Evolutionary conservation across 1,140 invertebrate genomes (phyloP).

Genomic region (Lysiphlebus fabarum): DNA sequence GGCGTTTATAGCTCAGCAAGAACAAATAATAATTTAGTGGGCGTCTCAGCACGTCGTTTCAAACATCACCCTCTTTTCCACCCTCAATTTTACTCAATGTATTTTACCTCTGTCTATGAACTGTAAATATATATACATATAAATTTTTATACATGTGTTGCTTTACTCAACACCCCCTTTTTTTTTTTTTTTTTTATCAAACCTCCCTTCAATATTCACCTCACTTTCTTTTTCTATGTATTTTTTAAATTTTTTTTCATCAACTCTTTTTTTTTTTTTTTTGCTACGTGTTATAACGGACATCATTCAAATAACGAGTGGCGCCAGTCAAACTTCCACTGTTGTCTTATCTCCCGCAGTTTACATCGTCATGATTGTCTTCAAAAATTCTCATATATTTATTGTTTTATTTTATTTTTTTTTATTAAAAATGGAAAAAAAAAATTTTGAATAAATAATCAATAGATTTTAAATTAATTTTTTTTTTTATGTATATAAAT

Average conservation of each 20-base stretch:
- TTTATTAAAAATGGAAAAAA: no score
- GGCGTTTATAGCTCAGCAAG: conserved; percentile 47
- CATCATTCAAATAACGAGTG: conserved; percentile 42
- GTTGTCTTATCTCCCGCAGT: conserved; percentile 37
- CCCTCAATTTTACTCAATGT: conserved; percentile 5
- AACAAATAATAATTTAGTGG: conserved; percentile 53
- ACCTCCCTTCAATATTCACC: not conserved
- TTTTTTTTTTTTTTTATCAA: not conserved
- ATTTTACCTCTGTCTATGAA: conserved; percentile 1
- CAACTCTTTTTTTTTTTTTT: conserved; percentile 30
- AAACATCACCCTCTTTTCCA: conserved; percentile 11
- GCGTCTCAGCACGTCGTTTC: conserved; percentile 36
- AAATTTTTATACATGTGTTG: conserved; percentile 3
- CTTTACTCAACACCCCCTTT: conserved; percentile 17
- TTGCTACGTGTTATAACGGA: conserved; percentile 26
- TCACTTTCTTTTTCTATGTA: conserved; percentile 21
- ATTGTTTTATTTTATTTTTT: no score
- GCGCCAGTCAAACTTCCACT: conserved; percentile 46
- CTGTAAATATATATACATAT: not conserved
- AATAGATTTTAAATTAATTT: not conserved
- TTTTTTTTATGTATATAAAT: not conserved
- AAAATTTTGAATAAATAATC: no score
- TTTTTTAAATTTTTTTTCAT: no score
- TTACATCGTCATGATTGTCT: conserved; percentile 24
- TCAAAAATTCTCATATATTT: conserved; percentile 23